Conservation (phyloP, 2,888 invertebrate species). For the Portevinia maculata region DNA sequence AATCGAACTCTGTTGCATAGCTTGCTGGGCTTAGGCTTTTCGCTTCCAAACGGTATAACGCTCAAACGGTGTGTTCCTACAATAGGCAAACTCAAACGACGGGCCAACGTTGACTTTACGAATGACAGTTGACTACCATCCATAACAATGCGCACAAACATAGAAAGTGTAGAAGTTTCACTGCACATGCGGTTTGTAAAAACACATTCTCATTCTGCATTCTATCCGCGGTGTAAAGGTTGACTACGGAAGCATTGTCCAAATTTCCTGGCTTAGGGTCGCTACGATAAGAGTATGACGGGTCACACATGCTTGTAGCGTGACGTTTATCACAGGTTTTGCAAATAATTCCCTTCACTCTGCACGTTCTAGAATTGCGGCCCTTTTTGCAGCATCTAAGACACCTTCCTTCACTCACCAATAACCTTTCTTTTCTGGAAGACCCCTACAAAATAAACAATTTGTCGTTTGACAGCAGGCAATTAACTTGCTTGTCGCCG, state of each 20-base stretch:
- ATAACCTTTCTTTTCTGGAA: conserved; percentile 7
- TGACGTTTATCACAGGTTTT: too few species aligned
- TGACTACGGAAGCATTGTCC: not conserved
- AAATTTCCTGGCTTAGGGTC: not conserved
- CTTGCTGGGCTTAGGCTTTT: too few species aligned
- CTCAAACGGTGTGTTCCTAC: not conserved
- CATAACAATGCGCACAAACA: too few species aligned
- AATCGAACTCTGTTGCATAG: too few species aligned
- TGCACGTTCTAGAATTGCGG: too few species aligned
- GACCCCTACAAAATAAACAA: conserved; percentile 17
- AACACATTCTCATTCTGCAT: not conserved
- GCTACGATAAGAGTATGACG: not conserved
- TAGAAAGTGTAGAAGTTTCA: conserved; percentile 3
- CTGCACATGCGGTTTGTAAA: conserved; percentile 10
- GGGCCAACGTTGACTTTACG: conserved; percentile 1
- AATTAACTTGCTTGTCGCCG: conserved; percentile 13
- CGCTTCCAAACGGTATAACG: conserved; percentile 4
- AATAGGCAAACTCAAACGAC: not conserved
- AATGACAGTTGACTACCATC: too few species aligned
- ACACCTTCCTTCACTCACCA: too few species aligned
- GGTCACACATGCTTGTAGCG: too few species aligned
- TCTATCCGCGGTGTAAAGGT: too few species aligned
- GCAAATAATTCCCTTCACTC: too few species aligned
- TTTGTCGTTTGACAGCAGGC: not conserved
- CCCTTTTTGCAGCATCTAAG: too few species aligned